Evolutionary conservation across 2,888 invertebrate genomes (phyloP).

Genomic region (Drosophila paranaensis): DNA sequence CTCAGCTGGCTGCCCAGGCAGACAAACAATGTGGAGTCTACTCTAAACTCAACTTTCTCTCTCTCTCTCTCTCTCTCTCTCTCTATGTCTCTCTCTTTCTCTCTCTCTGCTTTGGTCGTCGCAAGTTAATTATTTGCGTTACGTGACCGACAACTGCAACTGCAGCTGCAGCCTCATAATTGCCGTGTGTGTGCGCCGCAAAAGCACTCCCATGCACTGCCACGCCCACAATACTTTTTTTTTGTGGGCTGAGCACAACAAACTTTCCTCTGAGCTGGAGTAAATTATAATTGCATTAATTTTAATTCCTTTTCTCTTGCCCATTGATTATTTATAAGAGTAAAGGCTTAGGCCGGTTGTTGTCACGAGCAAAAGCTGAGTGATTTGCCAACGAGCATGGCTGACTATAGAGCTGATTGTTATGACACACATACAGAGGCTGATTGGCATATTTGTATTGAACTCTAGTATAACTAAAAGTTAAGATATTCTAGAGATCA

Average conservation of each 20-base stretch:
- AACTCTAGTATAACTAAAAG: too few relatives aligned
- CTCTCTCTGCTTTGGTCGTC: constrained; percentile 10
- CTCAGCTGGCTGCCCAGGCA: constrained; percentile 19
- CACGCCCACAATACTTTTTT: constrained; percentile 5
- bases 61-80: neutral
- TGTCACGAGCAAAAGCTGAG: neutral
- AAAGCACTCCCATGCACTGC: constrained; percentile 26
- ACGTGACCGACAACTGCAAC: constrained; percentile 64
- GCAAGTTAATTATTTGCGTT: constrained; percentile 72
- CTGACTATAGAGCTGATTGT: neutral
- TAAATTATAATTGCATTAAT: constrained; percentile 31
- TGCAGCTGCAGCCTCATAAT: constrained; percentile 57
- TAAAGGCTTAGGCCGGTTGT: neutral
- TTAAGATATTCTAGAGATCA: too few relatives aligned
- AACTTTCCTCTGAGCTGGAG: constrained; percentile 9
- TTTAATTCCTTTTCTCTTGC: neutral
- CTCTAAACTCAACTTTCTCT: constrained; percentile 1
- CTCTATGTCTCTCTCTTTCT: neutral
- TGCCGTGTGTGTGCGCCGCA: constrained; percentile 50
- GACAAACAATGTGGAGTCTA: constrained; percentile 54
- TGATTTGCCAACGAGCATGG: neutral
- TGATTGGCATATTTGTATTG: neutral
- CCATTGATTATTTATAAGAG: neutral
- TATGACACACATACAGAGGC: neutral
- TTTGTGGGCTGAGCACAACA: constrained; percentile 9